These are phyloP conservation scores for Eulemur coronatus DNA, from an alignment of 2,797 vertebrate species.

Conservation along the genomic window DNA sequence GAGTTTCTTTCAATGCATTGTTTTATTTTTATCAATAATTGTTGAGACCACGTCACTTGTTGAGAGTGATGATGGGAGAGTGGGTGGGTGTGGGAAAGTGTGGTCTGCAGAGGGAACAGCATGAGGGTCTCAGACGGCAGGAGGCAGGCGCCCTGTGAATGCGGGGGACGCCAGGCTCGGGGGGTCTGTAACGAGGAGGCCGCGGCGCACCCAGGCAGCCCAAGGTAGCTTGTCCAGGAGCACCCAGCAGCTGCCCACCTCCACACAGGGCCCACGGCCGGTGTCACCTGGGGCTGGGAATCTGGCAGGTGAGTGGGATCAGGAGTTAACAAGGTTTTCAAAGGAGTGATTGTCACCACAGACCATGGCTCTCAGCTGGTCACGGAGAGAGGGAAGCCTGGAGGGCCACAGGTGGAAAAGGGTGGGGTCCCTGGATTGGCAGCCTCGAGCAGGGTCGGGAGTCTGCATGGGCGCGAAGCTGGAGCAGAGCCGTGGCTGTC, in stretches of 20 bases:
- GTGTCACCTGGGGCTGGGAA: not conserved
- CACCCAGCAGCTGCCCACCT: not conserved
- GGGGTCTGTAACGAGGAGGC: no score
- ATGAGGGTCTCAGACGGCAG: accelerated
- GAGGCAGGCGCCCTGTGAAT: accelerated
- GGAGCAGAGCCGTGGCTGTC: no score
- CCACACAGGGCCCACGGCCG: not conserved
- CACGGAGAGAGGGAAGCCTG: not conserved
- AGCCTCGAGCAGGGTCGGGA: not conserved
- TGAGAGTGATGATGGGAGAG: not conserved
- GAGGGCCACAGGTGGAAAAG: not conserved
- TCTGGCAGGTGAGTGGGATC: not conserved
- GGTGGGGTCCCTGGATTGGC: no score
- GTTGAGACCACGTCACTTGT: not conserved
- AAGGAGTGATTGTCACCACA: not conserved
- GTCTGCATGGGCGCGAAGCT: accelerated
- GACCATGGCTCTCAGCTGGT: accelerated
- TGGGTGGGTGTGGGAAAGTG: accelerated
- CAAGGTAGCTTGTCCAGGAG: not conserved
- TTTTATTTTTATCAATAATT: not conserved
- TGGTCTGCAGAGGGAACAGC: no score
- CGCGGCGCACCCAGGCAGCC: not conserved
- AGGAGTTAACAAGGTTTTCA: not conserved
- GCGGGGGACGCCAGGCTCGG: accelerated
- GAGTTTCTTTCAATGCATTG: no score